Evolutionary conservation across 2,888 invertebrate species (phyloP), one percentile per base, ranked within the genome.

Genomic region (Linnaemya vulpina): DNA sequence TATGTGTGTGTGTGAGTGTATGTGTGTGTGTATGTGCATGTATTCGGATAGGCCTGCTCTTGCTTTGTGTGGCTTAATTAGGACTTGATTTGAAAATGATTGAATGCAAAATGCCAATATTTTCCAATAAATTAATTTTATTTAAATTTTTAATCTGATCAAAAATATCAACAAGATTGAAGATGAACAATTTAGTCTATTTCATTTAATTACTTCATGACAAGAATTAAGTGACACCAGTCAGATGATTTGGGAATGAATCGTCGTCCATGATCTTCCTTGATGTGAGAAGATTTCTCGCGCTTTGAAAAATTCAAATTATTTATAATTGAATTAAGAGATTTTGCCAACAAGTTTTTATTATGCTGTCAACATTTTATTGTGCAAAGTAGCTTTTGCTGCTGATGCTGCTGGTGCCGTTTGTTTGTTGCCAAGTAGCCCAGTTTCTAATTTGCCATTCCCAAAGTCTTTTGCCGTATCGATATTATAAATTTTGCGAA

Each of bases 381-480:
- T 63, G n/a, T 40, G 63, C 53, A 17, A 17, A 62, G 22, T 17
- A 35, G n/a, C 75, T 49, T 62, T 17, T 68, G n/a, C 40, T 65
- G 15, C 10, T 53, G n/a, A n/a, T n/a, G n/a, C 75, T 49, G 51
- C 13, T 68, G n/a, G 25, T 65, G 15, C 10, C 43, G 38, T 15
- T 76, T 65, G 11, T 53, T 63, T 55, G 70, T 70, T 82, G 76
- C 82, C 71, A 82, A 76, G 62, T 65, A 60, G 76, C 63, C 76
- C 25, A 71, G 40, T 76, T 76, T 62, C 0, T 22, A 0, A 40
- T 20, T 46, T 46, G 22, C 8, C 46, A 51, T 55, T 13, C 13
- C 25, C 17, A 40, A 55, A 22, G 8, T 68, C 17, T 70, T 68
- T 55, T 20, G 5, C 40, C 22, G 1, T 46, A 46, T n/a, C n/a